Evolutionary conservation across 2,888 invertebrate genomes (phyloP), one percentile per base, ranked within the genome.

Genomic region (Agonopterix alstromeriana): DNA sequence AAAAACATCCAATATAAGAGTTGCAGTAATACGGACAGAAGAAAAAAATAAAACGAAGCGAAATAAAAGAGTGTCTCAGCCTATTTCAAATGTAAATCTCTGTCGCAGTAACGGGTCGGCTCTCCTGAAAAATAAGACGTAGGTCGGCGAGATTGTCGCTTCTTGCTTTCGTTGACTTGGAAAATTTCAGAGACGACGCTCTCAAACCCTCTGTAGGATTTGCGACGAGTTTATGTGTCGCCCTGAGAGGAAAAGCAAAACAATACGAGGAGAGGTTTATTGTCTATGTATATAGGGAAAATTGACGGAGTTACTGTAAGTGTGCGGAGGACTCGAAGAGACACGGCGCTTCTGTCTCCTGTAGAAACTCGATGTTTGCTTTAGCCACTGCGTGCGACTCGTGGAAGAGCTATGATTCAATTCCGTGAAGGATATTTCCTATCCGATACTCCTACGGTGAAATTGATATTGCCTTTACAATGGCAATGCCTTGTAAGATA

Each of bases 21-120:
- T 55, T 55, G 51, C 41, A 43, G 45, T 48, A 47, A 63, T 61
- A 65, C 59, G 50, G 63, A 63, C 55, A 58, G 60, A 62, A 58
- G 66, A 10, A 71, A 73, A 73, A 77, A 78, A 70, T 69, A 77
- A 73, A 74, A 70, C 56, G 60, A 53, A 65, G 58, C 61, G 60
- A 73, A 78, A 83, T 77, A 80, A 78, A 80, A 77, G 70, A 73
- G 72, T 69, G 67, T 69, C 70, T 74, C 73, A 67, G 76, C 76
- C 77, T 77, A 78, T 78, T 83, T 78, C 75, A 76, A 83, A 84
- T 83, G 82, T 82, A 84, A 84, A 84, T 84, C 80, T 80, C 70
- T 70, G 75, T 66, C 77, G 75, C 71, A 76, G 82, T 82, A 82
- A 79, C 77, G 79, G 76, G 76, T 71, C 74, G 72, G 61, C 69